Evolutionary conservation across 2,113 vertebrate genomes (phyloP).

Genomic region (Sinocyclocheilus anshuiensis): DNA sequence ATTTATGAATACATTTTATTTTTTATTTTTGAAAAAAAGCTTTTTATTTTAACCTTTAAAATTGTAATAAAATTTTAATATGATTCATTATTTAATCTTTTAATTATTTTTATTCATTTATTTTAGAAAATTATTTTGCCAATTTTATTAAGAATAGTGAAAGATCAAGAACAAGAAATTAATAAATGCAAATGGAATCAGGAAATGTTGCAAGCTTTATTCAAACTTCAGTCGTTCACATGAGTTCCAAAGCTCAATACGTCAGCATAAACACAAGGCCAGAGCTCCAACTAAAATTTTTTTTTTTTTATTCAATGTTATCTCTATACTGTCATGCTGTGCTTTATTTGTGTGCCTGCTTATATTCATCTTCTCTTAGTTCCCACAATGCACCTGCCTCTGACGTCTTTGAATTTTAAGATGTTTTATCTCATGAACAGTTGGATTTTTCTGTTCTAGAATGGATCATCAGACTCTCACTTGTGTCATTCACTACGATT

Average conservation of each 20-base stretch:
- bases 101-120: no score
- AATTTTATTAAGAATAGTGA: not conserved
- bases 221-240: not conserved
- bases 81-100: no score
- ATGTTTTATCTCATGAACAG: not conserved
- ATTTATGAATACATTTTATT: no score
- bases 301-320: not conserved
- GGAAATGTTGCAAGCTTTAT: not conserved
- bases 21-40: no score
- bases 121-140: no score
- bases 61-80: no score
- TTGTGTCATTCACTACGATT: constrained; percentile 17
- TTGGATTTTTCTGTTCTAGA: not conserved
- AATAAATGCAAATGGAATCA: not conserved
- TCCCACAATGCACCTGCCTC: not conserved
- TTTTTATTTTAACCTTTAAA: no score
- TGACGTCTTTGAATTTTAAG: not conserved
- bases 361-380: not conserved
- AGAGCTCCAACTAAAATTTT: no score
- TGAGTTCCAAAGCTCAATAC: not conserved
- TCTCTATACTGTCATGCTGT: no score
- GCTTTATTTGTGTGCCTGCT: not conserved
- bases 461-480: not conserved
- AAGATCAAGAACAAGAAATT: not conserved
- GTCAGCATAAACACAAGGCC: not conserved